These are phyloP conservation scores for Cassiopea xamachana DNA, from an alignment of 30 jellyfish, hydroid and myxozoan genomes.

Conservation along the genomic window DNA sequence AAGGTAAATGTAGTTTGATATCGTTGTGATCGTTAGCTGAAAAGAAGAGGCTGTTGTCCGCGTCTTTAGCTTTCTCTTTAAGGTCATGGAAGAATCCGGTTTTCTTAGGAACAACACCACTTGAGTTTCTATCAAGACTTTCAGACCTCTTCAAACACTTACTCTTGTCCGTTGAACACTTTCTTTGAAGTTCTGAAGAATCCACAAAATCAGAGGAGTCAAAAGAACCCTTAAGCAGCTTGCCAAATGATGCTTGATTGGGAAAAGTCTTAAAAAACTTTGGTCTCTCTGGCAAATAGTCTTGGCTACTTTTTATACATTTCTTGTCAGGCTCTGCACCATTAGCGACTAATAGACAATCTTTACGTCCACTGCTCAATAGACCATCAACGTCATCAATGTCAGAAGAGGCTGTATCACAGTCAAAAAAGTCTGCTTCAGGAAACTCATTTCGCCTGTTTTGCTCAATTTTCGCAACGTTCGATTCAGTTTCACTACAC, in stretches of 20 bases:
- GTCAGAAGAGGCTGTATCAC: too few species aligned
- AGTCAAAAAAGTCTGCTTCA: too few species aligned
- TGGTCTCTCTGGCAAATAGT: neutral
- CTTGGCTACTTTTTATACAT: neutral
- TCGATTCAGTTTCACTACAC: too few species aligned
- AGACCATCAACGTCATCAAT: neutral
- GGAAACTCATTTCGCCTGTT: too few species aligned
- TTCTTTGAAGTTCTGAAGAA: constrained; percentile 39
- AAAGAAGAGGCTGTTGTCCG: neutral
- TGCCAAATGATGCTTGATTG: neutral
- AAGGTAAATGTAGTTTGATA: neutral
- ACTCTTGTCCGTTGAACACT: neutral
- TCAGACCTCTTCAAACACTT: constrained; percentile 31
- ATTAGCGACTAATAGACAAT: neutral
- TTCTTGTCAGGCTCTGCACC: neutral
- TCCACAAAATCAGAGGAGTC: constrained; percentile 33
- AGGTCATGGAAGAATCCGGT: constrained; percentile 65
- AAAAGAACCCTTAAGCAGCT: neutral
- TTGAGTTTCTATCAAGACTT: constrained; percentile 14
- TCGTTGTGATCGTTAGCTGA: neutral
- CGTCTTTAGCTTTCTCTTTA: constrained; percentile 54
- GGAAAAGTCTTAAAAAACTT: constrained; percentile 3
- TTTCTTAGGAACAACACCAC: constrained; percentile 21
- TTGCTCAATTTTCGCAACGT: too few species aligned
- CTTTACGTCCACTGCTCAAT: neutral